Percentiles rank a stretch among this genome's conserved stretches.
These are phyloP conservation scores for Geodia barretti DNA, from an alignment of 37 sponge, comb jelly and placozoan species.

Conservation along the genomic window DNA sequence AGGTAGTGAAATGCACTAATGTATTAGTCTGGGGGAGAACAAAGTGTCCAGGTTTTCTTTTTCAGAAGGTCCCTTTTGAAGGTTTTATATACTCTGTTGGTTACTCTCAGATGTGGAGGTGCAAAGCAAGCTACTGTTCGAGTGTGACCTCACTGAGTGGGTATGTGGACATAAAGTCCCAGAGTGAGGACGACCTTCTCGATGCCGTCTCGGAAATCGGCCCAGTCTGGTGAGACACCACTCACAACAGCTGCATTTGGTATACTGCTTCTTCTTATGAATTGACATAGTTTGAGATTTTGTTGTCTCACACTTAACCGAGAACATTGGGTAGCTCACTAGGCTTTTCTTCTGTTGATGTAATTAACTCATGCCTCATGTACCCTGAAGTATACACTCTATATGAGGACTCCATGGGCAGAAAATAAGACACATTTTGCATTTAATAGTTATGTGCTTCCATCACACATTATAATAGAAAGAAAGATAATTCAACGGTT, in stretches of 20 bases:
- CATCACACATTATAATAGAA: too few species aligned
- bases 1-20: too few species aligned
- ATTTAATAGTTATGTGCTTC: too few species aligned
- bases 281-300: not conserved
- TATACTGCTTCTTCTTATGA: not conserved
- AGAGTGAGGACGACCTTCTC: constrained; percentile 59
- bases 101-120: constrained; percentile 60
- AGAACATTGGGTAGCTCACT: not conserved
- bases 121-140: constrained; percentile 44
- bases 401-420: too few species aligned
- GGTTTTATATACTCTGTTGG: not conserved
- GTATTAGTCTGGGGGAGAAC: too few species aligned
- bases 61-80: too few species aligned
- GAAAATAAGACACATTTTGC: too few species aligned
- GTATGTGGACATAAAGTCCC: constrained; percentile 54
- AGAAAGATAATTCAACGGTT: not conserved
- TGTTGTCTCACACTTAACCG: not conserved
- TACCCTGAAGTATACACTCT: too few species aligned
- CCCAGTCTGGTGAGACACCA: constrained; percentile 58
- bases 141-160: constrained; percentile 59
- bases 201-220: constrained; percentile 65
- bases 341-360: not conserved
- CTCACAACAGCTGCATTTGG: not conserved
- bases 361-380: too few species aligned
- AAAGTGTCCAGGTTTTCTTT: too few species aligned